Evolutionary conservation across 92 coral and sea anemone genomes (phyloP).

Genomic region (Palythoa grandis): DNA sequence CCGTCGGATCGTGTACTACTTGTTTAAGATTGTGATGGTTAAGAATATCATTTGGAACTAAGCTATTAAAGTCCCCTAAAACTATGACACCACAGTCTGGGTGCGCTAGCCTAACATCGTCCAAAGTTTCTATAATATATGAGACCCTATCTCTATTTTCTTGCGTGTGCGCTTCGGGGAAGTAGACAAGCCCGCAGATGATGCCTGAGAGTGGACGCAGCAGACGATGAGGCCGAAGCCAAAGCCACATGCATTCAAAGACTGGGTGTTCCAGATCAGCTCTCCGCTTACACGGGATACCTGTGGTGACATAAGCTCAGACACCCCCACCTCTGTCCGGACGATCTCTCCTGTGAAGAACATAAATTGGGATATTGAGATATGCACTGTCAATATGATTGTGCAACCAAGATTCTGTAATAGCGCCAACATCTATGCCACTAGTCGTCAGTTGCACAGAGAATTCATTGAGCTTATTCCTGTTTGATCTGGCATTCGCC

Average conservation of each 20-base stretch:
- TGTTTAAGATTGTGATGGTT: background rate
- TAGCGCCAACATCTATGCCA: background rate
- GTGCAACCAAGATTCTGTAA: background rate
- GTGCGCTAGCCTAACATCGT: background rate
- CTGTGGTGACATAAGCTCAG: constrained; percentile 28
- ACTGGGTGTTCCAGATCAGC: constrained; percentile 43
- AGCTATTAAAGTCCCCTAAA: background rate
- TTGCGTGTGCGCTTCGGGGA: background rate
- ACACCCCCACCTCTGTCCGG: constrained; percentile 21
- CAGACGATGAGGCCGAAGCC: constrained; percentile 58
- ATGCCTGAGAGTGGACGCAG: constrained; percentile 37
- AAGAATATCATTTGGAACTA: background rate
- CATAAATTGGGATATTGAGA: background rate
- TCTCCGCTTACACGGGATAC: constrained; percentile 40
- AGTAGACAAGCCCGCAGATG: constrained; percentile 29
- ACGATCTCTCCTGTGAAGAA: constrained; percentile 27
- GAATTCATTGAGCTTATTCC: background rate
- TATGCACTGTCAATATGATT: background rate
- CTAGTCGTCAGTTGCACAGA: background rate
- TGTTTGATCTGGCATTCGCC: constrained; percentile 2
- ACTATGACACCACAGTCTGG: background rate
- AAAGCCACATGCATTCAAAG: constrained; percentile 54
- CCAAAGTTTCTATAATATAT: background rate
- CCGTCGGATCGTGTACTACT: background rate
- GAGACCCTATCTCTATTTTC: background rate